Conservation (phyloP, 2,113 vertebrate species). For the Accipiter virgatus region DNA sequence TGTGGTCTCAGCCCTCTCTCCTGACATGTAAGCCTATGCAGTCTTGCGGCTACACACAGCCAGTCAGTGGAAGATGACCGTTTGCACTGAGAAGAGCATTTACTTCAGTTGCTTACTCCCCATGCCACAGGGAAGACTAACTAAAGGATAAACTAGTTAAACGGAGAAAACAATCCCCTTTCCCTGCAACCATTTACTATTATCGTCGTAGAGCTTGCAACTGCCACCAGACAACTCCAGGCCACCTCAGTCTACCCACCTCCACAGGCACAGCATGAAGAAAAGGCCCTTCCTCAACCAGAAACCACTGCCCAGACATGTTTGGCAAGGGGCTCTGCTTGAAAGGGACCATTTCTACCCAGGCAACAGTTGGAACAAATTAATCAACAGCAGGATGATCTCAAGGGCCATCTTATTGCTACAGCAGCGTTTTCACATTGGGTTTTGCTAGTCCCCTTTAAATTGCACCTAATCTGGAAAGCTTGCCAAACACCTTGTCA, state of each 20-base stretch:
- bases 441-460: neutral
- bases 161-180: neutral
- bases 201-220: neutral
- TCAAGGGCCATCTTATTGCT: neutral
- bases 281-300: neutral
- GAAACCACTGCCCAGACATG: neutral
- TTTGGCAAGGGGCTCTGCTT: neutral
- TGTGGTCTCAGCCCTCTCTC: neutral
- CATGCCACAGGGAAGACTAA: neutral
- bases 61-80: too few relatives aligned
- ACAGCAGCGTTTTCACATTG: neutral
- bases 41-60: neutral
- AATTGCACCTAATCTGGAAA: neutral
- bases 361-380: neutral
- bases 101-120: neutral
- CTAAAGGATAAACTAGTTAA: neutral
- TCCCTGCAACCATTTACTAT: neutral
- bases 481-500: neutral
- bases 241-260: too few relatives aligned
- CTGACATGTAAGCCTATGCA: fast-evolving
- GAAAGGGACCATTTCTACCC: neutral
- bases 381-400: neutral
- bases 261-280: fast-evolving
- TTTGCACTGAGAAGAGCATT: fast-evolving
- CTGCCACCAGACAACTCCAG: neutral